Conservation (phyloP, 1,140 invertebrate species). For the Microplitis mediator region DNA sequence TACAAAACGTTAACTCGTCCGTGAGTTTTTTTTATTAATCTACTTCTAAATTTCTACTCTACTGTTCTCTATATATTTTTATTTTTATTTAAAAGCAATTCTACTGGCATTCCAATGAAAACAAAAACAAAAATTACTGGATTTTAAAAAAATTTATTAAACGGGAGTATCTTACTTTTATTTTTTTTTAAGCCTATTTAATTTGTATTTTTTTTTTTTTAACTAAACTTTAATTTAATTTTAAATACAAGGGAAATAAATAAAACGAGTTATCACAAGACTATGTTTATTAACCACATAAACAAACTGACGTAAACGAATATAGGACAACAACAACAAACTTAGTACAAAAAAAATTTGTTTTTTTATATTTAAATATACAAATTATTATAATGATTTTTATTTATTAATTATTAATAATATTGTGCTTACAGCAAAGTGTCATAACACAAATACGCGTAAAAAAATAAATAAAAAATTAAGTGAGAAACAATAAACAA, state of each 20-base stretch:
- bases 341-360: constrained; percentile 41
- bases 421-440: too few relatives aligned
- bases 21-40: too few relatives aligned
- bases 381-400: constrained; percentile 5
- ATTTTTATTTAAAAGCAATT: too few relatives aligned
- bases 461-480: too few relatives aligned
- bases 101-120: too few relatives aligned
- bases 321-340: constrained; percentile 45
- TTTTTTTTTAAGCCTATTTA: background rate
- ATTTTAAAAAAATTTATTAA: background rate
- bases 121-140: background rate
- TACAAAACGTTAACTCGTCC: too few relatives aligned
- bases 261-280: constrained; percentile 60
- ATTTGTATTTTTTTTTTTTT: constrained; percentile 13
- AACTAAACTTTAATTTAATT: background rate
- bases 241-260: constrained; percentile 57
- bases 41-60: too few relatives aligned
- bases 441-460: too few relatives aligned
- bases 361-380: constrained; percentile 17
- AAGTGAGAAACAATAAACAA: too few relatives aligned
- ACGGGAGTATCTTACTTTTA: background rate
- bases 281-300: constrained; percentile 61
- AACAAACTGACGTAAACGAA: constrained; percentile 53
- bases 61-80: too few relatives aligned
- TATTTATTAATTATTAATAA: too few relatives aligned